Conservation (phyloP, 1,140 invertebrate species). For the Cydia splendana region DNA sequence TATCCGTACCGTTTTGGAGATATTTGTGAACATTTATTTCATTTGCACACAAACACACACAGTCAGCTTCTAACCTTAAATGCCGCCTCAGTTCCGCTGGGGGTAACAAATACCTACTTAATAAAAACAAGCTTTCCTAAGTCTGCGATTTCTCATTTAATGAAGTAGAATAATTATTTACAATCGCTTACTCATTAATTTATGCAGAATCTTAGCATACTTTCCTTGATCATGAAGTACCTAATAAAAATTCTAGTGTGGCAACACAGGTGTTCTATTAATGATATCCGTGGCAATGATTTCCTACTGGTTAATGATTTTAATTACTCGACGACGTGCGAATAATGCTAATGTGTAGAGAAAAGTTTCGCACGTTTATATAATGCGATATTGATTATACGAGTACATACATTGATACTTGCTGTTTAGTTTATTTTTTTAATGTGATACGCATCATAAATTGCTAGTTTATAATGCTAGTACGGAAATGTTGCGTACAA, state of each 20-base stretch:
- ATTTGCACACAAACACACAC: not conserved
- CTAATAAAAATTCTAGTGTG: slow-evolving; percentile 17
- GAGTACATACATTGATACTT: not conserved
- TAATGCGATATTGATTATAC: not conserved
- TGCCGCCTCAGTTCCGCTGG: not conserved
- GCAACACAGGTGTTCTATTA: slow-evolving; percentile 18
- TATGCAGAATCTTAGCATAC: slow-evolving; percentile 14
- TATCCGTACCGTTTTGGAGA: no score
- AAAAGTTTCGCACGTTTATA: not conserved
- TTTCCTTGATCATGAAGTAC: not conserved
- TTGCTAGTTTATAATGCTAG: not conserved
- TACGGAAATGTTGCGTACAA: no score
- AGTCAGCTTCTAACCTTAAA: not conserved
- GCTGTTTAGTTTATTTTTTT: not conserved
- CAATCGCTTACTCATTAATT: not conserved
- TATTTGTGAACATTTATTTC: no score
- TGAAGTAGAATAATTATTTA: slow-evolving; percentile 11
- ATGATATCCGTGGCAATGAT: slow-evolving; percentile 23
- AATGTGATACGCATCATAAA: not conserved
- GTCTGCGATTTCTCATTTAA: slow-evolving; percentile 9
- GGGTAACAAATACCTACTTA: not conserved
- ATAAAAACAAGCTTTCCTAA: not conserved
- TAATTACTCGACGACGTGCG: slow-evolving; percentile 14
- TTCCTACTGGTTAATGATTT: slow-evolving; percentile 23
- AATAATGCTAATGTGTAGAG: not conserved